These are phyloP conservation scores for Dryobates pubescens DNA, from an alignment of 2,797 vertebrate species.

Conservation along the genomic window DNA sequence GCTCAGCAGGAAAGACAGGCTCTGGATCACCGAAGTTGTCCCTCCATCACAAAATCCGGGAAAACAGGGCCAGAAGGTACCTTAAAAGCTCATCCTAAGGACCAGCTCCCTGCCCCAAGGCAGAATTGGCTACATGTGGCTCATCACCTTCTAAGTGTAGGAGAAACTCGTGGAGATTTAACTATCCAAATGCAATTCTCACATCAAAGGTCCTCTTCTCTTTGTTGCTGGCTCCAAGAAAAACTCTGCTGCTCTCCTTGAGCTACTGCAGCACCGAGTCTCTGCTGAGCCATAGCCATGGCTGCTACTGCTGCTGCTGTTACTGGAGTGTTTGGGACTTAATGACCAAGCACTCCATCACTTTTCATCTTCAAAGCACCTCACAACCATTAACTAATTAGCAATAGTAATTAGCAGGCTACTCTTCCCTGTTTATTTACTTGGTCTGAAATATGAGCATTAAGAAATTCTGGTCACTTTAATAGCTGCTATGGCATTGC, in stretches of 20 bases:
- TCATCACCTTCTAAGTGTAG: background rate
- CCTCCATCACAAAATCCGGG: background rate
- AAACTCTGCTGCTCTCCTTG: rapidly evolving
- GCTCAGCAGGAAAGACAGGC: background rate
- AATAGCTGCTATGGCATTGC: background rate
- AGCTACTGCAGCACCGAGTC: background rate
- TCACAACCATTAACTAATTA: slow-evolving; percentile 42
- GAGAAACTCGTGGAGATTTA: background rate
- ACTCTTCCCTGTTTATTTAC: background rate
- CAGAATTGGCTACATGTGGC: background rate
- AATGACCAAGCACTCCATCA: background rate
- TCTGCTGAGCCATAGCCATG: background rate
- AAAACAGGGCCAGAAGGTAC: slow-evolving; percentile 8
- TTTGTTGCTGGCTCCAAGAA: background rate
- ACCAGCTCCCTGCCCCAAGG: background rate
- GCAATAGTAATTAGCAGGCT: background rate
- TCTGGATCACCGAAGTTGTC: background rate
- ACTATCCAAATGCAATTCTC: background rate
- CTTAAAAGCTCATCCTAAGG: background rate
- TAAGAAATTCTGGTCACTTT: background rate
- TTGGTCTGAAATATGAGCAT: background rate
- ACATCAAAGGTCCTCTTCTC: background rate
- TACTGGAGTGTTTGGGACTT: background rate
- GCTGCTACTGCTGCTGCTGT: background rate
- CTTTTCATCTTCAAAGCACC: slow-evolving; percentile 47